Conservation (phyloP, 2,888 invertebrate species). For the Acleris emargana region DNA sequence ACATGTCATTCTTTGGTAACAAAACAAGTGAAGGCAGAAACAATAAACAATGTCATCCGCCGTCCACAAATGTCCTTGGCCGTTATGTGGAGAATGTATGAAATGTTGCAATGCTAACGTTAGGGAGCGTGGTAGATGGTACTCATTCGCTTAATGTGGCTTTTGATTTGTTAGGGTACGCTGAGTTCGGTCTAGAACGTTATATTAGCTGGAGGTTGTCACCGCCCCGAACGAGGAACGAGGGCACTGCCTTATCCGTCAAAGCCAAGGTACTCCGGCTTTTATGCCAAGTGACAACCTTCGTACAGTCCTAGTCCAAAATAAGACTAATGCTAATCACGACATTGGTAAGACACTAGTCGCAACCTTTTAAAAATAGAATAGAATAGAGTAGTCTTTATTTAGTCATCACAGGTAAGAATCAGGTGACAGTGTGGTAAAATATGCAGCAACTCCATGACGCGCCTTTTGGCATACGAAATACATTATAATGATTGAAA, state of each 20-base stretch:
- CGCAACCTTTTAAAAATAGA: too few relatives aligned
- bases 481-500: too few relatives aligned
- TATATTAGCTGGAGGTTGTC: slow-evolving; percentile 22
- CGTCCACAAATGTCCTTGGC: slow-evolving; percentile 58
- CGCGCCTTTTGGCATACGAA: too few relatives aligned
- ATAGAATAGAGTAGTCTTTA: too few relatives aligned
- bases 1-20: slow-evolving; percentile 58
- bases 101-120: slow-evolving; percentile 36
- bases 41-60: slow-evolving; percentile 68
- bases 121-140: slow-evolving; percentile 36
- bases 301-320: slow-evolving; percentile 12
- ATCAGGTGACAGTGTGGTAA: too few relatives aligned
- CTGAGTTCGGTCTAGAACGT: slow-evolving; percentile 13
- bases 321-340: slow-evolving; percentile 32
- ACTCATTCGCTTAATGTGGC: slow-evolving; percentile 19
- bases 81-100: slow-evolving; percentile 39
- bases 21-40: slow-evolving; percentile 58
- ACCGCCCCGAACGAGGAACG: slow-evolving; percentile 27
- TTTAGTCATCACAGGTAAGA: too few relatives aligned
- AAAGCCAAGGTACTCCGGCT: slow-evolving; percentile 33
- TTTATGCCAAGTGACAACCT: slow-evolving; percentile 19
- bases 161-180: slow-evolving; percentile 29
- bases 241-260: slow-evolving; percentile 36
- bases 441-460: too few relatives aligned
- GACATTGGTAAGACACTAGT: slow-evolving; percentile 24